phyloP scores from a whole-genome alignment of 2,797 vertebrate species.

The Chromobotia macracanthus region DNA sequence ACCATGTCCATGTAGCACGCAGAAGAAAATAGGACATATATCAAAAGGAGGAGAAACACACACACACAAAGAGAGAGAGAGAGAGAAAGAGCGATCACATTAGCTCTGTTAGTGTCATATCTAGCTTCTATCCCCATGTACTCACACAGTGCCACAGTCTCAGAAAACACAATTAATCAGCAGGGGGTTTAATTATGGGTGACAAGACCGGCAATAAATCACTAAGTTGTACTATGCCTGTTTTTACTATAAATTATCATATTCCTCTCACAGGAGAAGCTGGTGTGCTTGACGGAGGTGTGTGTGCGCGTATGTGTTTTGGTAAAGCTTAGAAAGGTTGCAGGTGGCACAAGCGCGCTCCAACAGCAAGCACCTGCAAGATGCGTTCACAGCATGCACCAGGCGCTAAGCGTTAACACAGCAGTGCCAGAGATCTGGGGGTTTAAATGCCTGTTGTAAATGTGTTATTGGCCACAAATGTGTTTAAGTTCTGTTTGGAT shows the following conservation, averaged over 20 bases:
- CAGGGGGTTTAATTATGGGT: conserved; percentile 62
- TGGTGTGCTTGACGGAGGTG: conserved; percentile 17
- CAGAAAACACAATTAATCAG: conserved; percentile 64
- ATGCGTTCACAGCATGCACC: conserved; percentile 5
- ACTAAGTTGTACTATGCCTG: conserved; percentile 44
- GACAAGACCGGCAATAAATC: conserved; percentile 62
- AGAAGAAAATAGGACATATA: conserved; percentile 33
- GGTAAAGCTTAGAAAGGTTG: conserved; percentile 34
- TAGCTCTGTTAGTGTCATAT: conserved; percentile 42
- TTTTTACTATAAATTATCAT: conserved; percentile 62
- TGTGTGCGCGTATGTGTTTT: conserved; percentile 9
- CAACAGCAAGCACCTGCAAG: conserved; percentile 15
- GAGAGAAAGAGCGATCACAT: conserved; percentile 19
- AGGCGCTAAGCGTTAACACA: neutral
- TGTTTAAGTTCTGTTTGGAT: conserved; percentile 11
- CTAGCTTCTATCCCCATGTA: conserved; percentile 41
- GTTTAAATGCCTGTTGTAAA: conserved; percentile 1
- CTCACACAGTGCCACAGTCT: conserved; percentile 51
- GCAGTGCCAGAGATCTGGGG: neutral
- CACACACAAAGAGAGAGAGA: neutral
- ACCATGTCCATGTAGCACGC: conserved; percentile 15
- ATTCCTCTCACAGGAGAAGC: conserved; percentile 43
- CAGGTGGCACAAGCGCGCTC: conserved; percentile 23
- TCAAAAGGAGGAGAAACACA: neutral
- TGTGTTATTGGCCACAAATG: conserved; percentile 10